phyloP scores from a whole-genome alignment of 2,113 vertebrate genomes.

The Nerophis ophidion region DNA sequence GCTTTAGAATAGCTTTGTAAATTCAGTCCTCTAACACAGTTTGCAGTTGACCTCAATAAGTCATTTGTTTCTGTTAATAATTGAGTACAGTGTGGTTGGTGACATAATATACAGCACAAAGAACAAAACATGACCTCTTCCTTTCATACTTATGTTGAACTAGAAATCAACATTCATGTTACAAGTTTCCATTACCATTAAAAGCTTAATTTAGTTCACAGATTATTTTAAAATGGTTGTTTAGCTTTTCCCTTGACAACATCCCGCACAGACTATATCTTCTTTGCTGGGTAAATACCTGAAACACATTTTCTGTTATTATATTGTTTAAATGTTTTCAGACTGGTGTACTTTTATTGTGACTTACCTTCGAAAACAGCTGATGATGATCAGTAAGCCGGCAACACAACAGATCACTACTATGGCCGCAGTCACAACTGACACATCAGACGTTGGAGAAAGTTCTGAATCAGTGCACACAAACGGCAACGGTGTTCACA shows the following conservation, averaged over 20 bases:
- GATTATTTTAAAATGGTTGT: background rate
- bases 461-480: conserved; percentile 43
- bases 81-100: background rate
- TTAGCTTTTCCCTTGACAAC: conserved; percentile 36
- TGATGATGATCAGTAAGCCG: conserved; percentile 42
- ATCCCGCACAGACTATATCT: conserved; percentile 34
- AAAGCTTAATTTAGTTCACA: background rate
- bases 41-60: conserved; percentile 4
- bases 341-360: background rate
- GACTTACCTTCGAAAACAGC: conserved; percentile 60
- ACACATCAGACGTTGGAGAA: conserved; percentile 36
- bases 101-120: background rate
- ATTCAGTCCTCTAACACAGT: conserved; percentile 21
- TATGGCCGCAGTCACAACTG: conserved; percentile 54
- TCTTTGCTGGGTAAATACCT: conserved; percentile 58
- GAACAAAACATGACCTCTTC: background rate
- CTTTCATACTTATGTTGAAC: background rate
- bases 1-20: conserved; percentile 33
- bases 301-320: conserved; percentile 19
- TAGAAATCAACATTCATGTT: background rate
- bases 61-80: conserved; percentile 7
- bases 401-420: conserved; percentile 53
- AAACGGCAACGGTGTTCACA: conserved; percentile 5
- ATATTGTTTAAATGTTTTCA: background rate
- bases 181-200: background rate